These are phyloP conservation scores for Heterotis niloticus DNA, from an alignment of 2,113 vertebrate species.

Conservation along the genomic window DNA sequence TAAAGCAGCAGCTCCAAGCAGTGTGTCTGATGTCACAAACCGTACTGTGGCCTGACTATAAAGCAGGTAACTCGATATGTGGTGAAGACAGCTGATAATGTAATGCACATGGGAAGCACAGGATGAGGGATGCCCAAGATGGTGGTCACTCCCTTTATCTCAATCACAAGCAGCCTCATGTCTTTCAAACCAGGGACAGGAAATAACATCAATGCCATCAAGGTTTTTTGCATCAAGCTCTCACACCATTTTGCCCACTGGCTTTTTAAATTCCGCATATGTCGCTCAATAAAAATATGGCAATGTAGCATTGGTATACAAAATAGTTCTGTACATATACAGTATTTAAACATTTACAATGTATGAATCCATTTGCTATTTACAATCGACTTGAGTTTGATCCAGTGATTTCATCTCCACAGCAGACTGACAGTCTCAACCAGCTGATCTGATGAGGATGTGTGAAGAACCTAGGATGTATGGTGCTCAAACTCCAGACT, in stretches of 20 bases:
- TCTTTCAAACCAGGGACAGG: neutral
- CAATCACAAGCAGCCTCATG: neutral
- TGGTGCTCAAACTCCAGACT: too few relatives aligned
- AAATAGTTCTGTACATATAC: constrained; percentile 75
- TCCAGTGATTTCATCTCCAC: constrained; percentile 28
- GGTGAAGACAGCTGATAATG: neutral
- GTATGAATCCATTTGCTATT: constrained; percentile 40
- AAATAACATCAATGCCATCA: constrained; percentile 8
- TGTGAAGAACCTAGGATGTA: too few relatives aligned
- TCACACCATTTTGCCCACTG: neutral
- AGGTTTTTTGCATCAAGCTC: neutral
- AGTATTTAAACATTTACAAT: constrained; percentile 73
- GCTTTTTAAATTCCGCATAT: constrained; percentile 34
- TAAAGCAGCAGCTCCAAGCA: neutral
- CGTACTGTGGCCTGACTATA: neutral
- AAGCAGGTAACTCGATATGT: neutral
- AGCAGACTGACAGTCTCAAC: constrained; percentile 5
- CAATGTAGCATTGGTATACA: constrained; percentile 63
- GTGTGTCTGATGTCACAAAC: neutral
- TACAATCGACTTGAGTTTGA: constrained; percentile 42
- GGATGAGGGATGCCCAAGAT: neutral
- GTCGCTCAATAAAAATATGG: constrained; percentile 65
- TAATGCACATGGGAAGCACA: constrained; percentile 13
- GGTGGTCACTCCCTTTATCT: neutral
- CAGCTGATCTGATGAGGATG: too few relatives aligned